Evolutionary conservation across 2,113 vertebrate genomes (phyloP).

Genomic region (human (Homo sapiens)): DNA sequence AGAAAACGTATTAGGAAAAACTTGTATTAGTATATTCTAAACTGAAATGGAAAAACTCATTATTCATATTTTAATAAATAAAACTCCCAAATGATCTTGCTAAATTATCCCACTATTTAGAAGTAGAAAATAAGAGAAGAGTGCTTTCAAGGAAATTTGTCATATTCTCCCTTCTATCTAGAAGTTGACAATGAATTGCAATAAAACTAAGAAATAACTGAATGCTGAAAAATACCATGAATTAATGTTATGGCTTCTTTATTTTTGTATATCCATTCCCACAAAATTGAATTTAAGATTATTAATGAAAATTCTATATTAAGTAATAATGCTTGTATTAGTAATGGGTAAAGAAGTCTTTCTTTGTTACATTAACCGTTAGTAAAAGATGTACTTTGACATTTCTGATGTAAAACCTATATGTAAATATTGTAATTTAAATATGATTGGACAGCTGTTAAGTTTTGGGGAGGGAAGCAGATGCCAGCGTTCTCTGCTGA

Average conservation of each 20-base stretch:
- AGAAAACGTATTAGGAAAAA: conserved; percentile 54
- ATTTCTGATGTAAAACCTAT: conserved; percentile 69
- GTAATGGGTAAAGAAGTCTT: conserved; percentile 63
- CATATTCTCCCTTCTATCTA: not conserved
- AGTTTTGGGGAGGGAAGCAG: conserved; percentile 38
- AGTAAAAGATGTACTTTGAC: conserved; percentile 72
- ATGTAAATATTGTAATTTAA: conserved; percentile 72
- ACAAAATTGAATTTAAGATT: conserved; percentile 46
- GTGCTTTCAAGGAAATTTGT: conserved; percentile 42
- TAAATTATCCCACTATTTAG: conserved; percentile 66
- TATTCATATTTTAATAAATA: conserved; percentile 25
- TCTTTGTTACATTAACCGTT: conserved; percentile 62
- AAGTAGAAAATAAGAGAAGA: conserved; percentile 37
- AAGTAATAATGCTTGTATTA: not conserved
- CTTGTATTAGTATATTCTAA: conserved; percentile 25
- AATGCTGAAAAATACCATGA: conserved; percentile 17
- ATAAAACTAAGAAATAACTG: not conserved
- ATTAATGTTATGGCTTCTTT: conserved; percentile 40
- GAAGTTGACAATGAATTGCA: not conserved
- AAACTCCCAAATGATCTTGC: conserved; percentile 59
- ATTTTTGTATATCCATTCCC: conserved; percentile 1
- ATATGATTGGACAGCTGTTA: conserved; percentile 68
- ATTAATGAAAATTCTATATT: conserved; percentile 3
- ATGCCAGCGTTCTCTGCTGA: too few relatives aligned
- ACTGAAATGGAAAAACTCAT: conserved; percentile 47